A percentile compares a stretch with the other conserved stretches of the same genome.
These are phyloP conservation scores for Sialis lutaria DNA, from an alignment of 2,888 invertebrate species.

Conservation along the genomic window DNA sequence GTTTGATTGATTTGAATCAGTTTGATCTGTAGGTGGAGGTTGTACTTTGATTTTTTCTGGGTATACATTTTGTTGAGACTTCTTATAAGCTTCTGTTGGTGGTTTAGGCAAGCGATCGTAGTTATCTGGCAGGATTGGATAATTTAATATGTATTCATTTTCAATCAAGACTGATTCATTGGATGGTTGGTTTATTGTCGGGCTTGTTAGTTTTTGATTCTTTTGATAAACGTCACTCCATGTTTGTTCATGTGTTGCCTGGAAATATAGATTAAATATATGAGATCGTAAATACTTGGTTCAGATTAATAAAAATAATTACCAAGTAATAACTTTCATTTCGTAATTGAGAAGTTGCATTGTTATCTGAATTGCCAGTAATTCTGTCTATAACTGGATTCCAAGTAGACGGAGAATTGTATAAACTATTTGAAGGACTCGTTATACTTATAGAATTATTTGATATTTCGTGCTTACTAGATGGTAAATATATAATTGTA, in stretches of 20 bases:
- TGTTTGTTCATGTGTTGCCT: conserved; percentile 38
- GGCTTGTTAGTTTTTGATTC: conserved; percentile 26
- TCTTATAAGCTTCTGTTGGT: neutral
- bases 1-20: conserved; percentile 16
- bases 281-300: neutral
- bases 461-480: conserved; percentile 11
- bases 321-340: conserved; percentile 90
- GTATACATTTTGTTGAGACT: conserved; percentile 17
- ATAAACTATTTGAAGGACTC: conserved; percentile 25
- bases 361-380: conserved; percentile 46
- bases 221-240: conserved; percentile 27
- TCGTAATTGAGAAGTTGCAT: conserved; percentile 32
- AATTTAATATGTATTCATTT: conserved; percentile 30
- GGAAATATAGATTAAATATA: conserved; percentile 6
- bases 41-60: conserved; percentile 22
- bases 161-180: conserved; percentile 33
- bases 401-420: conserved; percentile 43
- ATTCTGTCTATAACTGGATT: conserved; percentile 82
- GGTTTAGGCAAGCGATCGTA: neutral
- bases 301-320: conserved; percentile 16
- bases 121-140: neutral
- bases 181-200: conserved; percentile 27
- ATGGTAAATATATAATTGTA: conserved; percentile 31
- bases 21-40: conserved; percentile 16
- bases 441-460: conserved; percentile 5